Conservation (phyloP, 2,113 vertebrate species). For the Cyphomyrus plagiostoma region DNA sequence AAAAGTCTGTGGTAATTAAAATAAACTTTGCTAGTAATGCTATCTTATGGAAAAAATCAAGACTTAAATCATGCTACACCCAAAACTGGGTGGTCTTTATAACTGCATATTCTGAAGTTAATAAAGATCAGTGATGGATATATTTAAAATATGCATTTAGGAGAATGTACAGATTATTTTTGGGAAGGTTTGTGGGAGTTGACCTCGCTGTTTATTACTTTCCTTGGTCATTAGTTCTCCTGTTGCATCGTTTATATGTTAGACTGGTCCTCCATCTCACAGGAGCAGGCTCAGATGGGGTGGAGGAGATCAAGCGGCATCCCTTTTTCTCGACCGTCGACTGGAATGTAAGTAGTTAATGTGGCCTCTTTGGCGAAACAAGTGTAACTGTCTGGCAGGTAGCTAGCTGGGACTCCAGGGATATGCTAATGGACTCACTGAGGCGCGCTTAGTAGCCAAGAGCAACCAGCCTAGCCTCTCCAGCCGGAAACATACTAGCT, state of each 20-base stretch:
- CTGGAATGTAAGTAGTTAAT: slow-evolving; percentile 83
- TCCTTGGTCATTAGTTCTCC: not conserved
- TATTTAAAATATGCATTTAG: not conserved
- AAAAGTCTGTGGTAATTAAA: not conserved
- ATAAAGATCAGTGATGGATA: not conserved
- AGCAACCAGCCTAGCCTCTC: slow-evolving; percentile 16
- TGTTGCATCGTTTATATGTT: not conserved
- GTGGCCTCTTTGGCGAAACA: not conserved
- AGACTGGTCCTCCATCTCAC: slow-evolving; percentile 22
- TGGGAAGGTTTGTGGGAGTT: not conserved
- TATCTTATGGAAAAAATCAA: not conserved
- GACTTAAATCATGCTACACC: not conserved
- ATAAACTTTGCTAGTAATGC: not conserved
- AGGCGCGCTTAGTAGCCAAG: slow-evolving; percentile 18
- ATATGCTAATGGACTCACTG: not conserved
- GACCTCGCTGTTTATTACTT: not conserved
- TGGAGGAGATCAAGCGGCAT: slow-evolving; percentile 96
- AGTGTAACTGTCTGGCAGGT: not conserved
- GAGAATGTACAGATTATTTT: not conserved
- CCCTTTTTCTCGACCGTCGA: slow-evolving; percentile 94
- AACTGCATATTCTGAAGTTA: not conserved
- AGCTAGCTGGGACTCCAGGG: slow-evolving; percentile 18
- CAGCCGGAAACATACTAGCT: not conserved
- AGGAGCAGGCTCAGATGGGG: slow-evolving; percentile 92
- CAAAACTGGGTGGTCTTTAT: not conserved